phyloP scores from a whole-genome alignment of 2,888 invertebrate species.

The Calliphora vomitoria region DNA sequence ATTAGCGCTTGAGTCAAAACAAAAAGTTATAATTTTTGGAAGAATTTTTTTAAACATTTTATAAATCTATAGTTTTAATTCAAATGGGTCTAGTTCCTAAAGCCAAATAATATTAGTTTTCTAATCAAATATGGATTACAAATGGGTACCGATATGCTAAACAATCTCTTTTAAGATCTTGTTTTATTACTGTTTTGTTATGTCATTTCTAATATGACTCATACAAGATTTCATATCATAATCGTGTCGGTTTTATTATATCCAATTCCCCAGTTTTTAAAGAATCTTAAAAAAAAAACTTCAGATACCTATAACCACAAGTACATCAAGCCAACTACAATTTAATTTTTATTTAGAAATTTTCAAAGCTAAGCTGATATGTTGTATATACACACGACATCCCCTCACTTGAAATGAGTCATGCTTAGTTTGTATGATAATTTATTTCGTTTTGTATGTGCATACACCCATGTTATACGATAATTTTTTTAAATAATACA shows the following conservation, averaged over 20 bases:
- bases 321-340: not conserved
- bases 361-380: not conserved
- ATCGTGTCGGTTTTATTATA: not conserved
- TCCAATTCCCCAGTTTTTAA: too few relatives aligned
- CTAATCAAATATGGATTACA: too few relatives aligned
- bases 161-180: too few relatives aligned
- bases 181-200: too few relatives aligned
- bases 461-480: slow-evolving; percentile 18
- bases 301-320: slow-evolving; percentile 6
- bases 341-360: not conserved
- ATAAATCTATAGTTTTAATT: too few relatives aligned
- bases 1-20: slow-evolving; percentile 23
- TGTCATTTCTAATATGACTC: not conserved
- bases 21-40: too few relatives aligned
- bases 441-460: not conserved
- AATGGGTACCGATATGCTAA: too few relatives aligned
- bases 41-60: too few relatives aligned
- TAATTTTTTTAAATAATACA: slow-evolving; percentile 10
- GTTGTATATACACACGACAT: not conserved
- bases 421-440: slow-evolving; percentile 24
- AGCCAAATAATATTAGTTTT: too few relatives aligned
- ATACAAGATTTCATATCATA: not conserved
- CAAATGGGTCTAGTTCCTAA: too few relatives aligned
- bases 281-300: not conserved
- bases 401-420: slow-evolving; percentile 7